phyloP scores from a whole-genome alignment of 2,113 vertebrate genomes.

The Mionectes macconnelli region DNA sequence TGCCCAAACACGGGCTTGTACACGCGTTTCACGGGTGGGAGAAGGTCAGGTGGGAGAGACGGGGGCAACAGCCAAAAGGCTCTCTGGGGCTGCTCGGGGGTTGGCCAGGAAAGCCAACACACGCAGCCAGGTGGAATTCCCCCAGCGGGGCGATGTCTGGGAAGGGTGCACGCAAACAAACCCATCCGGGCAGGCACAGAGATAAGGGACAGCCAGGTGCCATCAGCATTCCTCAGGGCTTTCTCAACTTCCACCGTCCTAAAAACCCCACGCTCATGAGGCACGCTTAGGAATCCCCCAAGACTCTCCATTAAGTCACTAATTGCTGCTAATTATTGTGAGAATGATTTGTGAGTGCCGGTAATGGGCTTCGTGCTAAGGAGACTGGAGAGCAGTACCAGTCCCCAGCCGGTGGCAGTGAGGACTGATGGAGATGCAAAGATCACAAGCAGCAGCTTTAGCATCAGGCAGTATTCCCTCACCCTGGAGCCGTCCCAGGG shows the following conservation, averaged over 20 bases:
- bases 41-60: neutral
- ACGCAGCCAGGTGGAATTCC: neutral
- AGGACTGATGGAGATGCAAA: neutral
- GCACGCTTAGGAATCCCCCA: neutral
- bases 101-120: neutral
- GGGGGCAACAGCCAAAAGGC: rapidly evolving
- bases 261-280: neutral
- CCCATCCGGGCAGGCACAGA: neutral
- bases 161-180: neutral
- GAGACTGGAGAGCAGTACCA: neutral
- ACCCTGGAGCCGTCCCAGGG: neutral
- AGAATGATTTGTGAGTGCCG: neutral
- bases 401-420: neutral
- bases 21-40: rapidly evolving
- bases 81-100: rapidly evolving
- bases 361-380: neutral
- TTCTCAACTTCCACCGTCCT: conserved; percentile 48
- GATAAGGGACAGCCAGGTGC: neutral
- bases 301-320: conserved; percentile 46
- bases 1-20: rapidly evolving
- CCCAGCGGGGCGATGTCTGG: neutral
- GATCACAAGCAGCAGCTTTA: neutral
- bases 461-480: rapidly evolving
- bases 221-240: conserved; percentile 18
- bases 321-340: conserved; percentile 43